phyloP scores from a whole-genome alignment of 1,140 invertebrate genomes.

The Cepaea nemoralis region DNA sequence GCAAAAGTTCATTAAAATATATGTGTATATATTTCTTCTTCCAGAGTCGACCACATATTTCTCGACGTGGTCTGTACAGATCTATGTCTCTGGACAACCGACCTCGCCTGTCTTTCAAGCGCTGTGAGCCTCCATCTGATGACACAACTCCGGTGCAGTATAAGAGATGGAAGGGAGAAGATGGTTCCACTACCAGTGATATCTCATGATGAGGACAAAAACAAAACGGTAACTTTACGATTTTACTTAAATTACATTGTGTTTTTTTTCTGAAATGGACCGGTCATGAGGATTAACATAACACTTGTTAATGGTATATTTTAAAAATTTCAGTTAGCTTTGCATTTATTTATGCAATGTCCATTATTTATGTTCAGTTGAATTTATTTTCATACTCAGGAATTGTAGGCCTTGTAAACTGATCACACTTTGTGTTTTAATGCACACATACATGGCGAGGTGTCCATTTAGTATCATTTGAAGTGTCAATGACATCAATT shows the following conservation, averaged over 20 bases:
- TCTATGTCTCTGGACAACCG: conserved; percentile 63
- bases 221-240: conserved; percentile 33
- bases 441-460: too few relatives aligned
- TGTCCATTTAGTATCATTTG: too few relatives aligned
- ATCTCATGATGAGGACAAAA: not conserved
- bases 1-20: too few relatives aligned
- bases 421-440: too few relatives aligned
- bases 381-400: too few relatives aligned
- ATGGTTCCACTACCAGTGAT: not conserved
- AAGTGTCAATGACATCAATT: too few relatives aligned
- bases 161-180: conserved; percentile 73
- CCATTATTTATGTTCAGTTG: not conserved
- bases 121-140: conserved; percentile 76
- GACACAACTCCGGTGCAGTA: conserved; percentile 74
- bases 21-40: not conserved
- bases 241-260: too few relatives aligned
- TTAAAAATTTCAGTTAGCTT: too few relatives aligned
- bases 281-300: too few relatives aligned
- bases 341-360: not conserved
- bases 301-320: too few relatives aligned
- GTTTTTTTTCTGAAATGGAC: too few relatives aligned
- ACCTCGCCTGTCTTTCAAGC: conserved; percentile 74
- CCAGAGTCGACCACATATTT: conserved; percentile 42
- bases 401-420: too few relatives aligned
- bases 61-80: conserved; percentile 49